Conservation (phyloP, 2,113 vertebrate genomes). For the Crocuta crocuta region DNA sequence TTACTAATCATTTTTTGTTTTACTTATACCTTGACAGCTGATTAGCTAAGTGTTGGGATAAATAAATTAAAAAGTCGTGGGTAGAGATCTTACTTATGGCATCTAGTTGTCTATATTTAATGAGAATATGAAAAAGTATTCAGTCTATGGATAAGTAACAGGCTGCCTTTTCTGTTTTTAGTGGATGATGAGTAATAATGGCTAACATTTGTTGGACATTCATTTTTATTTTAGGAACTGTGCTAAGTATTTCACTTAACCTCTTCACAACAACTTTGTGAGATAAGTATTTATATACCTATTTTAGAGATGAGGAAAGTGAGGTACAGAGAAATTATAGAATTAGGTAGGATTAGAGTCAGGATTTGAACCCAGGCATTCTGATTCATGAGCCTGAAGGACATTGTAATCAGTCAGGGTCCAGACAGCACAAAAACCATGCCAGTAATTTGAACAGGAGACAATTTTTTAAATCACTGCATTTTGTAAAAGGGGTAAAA, state of each 20-base stretch:
- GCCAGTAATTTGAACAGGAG: background rate
- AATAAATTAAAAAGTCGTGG: constrained; percentile 31
- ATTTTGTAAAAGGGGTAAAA: background rate
- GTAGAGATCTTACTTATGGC: background rate
- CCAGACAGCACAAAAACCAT: background rate
- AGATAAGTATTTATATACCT: background rate
- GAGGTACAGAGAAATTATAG: background rate
- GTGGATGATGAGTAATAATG: background rate
- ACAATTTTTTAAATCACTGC: background rate
- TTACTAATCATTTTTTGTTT: background rate
- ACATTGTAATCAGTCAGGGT: background rate
- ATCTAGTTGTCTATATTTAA: background rate
- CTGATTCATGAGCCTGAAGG: background rate
- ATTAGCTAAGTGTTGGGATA: constrained; percentile 42
- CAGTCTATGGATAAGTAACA: background rate
- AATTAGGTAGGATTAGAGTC: background rate
- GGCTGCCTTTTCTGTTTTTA: constrained; percentile 37
- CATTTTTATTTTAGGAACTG: constrained; percentile 33
- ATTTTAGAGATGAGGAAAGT: constrained; percentile 25
- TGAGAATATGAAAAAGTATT: background rate
- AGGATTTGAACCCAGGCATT: background rate
- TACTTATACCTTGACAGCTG: background rate
- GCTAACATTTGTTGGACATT: constrained; percentile 26
- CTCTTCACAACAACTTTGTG: constrained; percentile 27
- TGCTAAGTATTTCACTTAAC: constrained; percentile 4